Evolutionary conservation across 1,140 invertebrate species (phyloP), one percentile per base, ranked within the genome.

Genomic region (Drosophila orosa): DNA sequence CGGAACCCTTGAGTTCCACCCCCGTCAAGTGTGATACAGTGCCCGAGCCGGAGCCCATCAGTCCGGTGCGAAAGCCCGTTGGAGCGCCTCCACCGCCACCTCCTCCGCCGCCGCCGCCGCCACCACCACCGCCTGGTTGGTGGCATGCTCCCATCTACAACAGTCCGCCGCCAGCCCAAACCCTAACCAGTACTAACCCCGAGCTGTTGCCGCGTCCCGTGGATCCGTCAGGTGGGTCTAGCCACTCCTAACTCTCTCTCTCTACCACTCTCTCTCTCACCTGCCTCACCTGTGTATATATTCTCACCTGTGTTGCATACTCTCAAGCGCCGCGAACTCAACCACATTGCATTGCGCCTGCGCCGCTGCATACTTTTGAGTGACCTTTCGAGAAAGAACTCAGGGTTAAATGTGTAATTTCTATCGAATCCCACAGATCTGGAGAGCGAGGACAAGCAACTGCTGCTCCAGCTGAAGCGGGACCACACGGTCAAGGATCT

Each of bases 401-500:
- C 27, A 17, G 10, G 13, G 0, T n/a, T 37, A 31, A 40, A 27
- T 27, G 5, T 22, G 3, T 19, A 15, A 15, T 22, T 42, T 7
- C 24, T 12, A 7, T 44, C 17, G 1, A n/a, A 33, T 31, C 15
- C 5, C 42, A 24, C 47, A 92, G 91, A 92, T 62, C 57, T 91
- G 37, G 91, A 92, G 17, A 81, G 76, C 45, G 91, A 92, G 59
- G 81, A 91, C n/a, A 91, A 90, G 66, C 86, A 83, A 40, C 39
- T 91, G 56, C 59, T 91, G 52, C 62, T 78, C 19, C 91, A 92
- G 69, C 84, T 95, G 57, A 95, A 95, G 90, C 93, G 95, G 55
- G 96, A 97, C 92, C 95, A 95, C 77, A 96, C 96, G 29, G 96
- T 97, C 25, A 97, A 96, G 93, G 96, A 97, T 93, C 93, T 98